A percentile compares a stretch with the other conserved stretches of the same genome.
These are phyloP conservation scores for Cremastobaeus sp. DNA, from an alignment of 2,888 invertebrate genomes.

Conservation along the genomic window DNA sequence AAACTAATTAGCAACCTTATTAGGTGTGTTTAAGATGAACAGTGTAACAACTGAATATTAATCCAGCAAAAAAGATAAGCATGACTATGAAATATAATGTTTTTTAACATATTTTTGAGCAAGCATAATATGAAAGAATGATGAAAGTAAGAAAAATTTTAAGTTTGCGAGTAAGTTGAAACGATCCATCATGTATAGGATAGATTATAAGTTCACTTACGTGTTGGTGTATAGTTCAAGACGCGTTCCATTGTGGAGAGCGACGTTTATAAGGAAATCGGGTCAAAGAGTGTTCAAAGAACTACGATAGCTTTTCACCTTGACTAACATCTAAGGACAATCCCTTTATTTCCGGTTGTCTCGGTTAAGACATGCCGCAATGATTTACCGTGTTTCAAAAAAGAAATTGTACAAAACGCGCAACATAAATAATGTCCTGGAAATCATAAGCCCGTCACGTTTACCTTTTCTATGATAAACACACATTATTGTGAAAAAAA, in stretches of 20 bases:
- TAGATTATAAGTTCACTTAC: conserved; percentile 30
- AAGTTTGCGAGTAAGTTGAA: conserved; percentile 13
- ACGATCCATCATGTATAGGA: conserved; percentile 42
- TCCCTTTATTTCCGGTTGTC: conserved; percentile 58
- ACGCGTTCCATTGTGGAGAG: conserved; percentile 23
- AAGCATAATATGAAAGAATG: conserved; percentile 1
- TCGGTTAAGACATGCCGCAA: conserved; percentile 18
- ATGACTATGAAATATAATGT: conserved; percentile 4
- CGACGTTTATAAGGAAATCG: conserved; percentile 43
- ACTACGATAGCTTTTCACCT: conserved; percentile 45
- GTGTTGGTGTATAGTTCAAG: conserved; percentile 16
- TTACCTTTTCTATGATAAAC: not conserved
- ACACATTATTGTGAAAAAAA: too few relatives aligned
- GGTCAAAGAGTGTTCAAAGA: conserved; percentile 51
- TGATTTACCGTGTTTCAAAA: conserved; percentile 38
- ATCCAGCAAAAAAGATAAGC: conserved; percentile 6
- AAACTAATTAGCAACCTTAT: conserved; percentile 23
- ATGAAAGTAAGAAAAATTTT: conserved; percentile 31
- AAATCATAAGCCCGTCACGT: conserved; percentile 13
- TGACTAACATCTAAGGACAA: conserved; percentile 39
- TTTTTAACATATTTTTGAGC: conserved; percentile 10
- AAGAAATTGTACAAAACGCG: conserved; percentile 14
- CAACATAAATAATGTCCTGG: conserved; percentile 25
- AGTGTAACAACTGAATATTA: conserved; percentile 14
- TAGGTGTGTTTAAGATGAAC: conserved; percentile 11